phyloP scores from a whole-genome alignment of 2,888 invertebrate species.

The Agapostemon virescens region DNA sequence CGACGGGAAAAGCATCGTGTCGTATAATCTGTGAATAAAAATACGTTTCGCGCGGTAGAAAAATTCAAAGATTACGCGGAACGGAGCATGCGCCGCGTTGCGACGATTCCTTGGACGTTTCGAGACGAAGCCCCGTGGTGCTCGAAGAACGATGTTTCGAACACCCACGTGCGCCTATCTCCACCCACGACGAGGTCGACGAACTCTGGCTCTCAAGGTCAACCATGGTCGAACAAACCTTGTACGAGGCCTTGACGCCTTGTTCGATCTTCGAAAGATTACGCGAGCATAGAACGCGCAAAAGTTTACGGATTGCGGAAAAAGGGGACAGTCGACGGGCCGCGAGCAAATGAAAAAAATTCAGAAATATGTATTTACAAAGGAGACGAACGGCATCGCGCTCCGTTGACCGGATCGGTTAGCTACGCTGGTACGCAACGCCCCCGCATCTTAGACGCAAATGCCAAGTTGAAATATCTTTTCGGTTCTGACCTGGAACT shows the following conservation, averaged over 20 bases:
- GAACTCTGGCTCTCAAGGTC: slow-evolving; percentile 35
- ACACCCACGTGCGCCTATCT: slow-evolving; percentile 11
- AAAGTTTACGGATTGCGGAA: too few species aligned
- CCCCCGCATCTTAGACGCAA: too few species aligned
- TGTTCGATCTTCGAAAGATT: not conserved
- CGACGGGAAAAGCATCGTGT: too few species aligned
- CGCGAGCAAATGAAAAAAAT: too few species aligned
- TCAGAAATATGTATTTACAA: too few species aligned
- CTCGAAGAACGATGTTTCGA: slow-evolving; percentile 29
- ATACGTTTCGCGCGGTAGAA: not conserved
- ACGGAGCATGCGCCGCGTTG: not conserved
- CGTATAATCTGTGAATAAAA: too few species aligned
- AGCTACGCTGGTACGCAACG: too few species aligned
- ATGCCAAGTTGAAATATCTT: not conserved
- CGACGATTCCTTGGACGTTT: not conserved
- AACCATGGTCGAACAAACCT: slow-evolving; percentile 34
- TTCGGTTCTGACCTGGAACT: not conserved
- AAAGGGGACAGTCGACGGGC: too few species aligned
- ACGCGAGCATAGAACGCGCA: not conserved
- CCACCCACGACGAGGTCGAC: slow-evolving; percentile 27
- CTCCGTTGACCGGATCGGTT: too few species aligned
- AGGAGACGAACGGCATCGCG: too few species aligned
- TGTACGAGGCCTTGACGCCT: not conserved
- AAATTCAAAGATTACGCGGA: not conserved
- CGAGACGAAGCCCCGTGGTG: slow-evolving; percentile 1